Evolutionary conservation across 1,140 invertebrate species (phyloP).

Genomic region (Ostrea edulis): DNA sequence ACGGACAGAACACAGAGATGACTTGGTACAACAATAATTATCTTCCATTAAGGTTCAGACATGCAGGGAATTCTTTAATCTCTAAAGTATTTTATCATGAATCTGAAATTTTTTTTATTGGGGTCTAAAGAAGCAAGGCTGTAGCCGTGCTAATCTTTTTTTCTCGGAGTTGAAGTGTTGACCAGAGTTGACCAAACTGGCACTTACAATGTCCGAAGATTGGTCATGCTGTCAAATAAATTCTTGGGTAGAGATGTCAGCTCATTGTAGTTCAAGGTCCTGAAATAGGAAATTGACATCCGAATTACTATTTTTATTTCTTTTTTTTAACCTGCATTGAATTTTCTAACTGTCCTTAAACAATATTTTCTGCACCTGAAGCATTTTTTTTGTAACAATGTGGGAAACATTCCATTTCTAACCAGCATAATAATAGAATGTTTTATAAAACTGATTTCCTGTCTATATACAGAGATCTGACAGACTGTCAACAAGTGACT

Average conservation of each 20-base stretch:
- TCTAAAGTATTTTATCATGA: conserved; percentile 35
- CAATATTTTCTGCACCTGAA: conserved; percentile 3
- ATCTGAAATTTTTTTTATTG: not conserved
- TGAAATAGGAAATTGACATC: conserved; percentile 79
- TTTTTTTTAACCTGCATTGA: conserved; percentile 1
- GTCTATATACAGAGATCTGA: not conserved
- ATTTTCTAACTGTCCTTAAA: not conserved
- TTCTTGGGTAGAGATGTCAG: conserved; percentile 90
- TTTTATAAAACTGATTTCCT: not conserved
- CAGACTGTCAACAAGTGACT: not conserved
- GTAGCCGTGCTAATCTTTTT: not conserved
- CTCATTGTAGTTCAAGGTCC: conserved; percentile 96
- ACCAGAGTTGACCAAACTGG: conserved; percentile 15
- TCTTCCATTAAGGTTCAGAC: conserved; percentile 11
- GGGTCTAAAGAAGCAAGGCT: not conserved
- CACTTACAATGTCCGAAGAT: conserved; percentile 88
- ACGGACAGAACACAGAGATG: conserved; percentile 1
- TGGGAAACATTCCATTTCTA: not conserved
- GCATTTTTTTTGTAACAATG: not conserved
- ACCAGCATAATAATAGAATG: not conserved
- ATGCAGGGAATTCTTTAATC: conserved; percentile 34
- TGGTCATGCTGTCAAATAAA: conserved; percentile 88
- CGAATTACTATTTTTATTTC: not conserved
- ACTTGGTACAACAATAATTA: conserved; percentile 39
- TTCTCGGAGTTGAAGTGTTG: not conserved